Conservation (phyloP, 2,113 vertebrate species). For the Ameiurus melas region DNA sequence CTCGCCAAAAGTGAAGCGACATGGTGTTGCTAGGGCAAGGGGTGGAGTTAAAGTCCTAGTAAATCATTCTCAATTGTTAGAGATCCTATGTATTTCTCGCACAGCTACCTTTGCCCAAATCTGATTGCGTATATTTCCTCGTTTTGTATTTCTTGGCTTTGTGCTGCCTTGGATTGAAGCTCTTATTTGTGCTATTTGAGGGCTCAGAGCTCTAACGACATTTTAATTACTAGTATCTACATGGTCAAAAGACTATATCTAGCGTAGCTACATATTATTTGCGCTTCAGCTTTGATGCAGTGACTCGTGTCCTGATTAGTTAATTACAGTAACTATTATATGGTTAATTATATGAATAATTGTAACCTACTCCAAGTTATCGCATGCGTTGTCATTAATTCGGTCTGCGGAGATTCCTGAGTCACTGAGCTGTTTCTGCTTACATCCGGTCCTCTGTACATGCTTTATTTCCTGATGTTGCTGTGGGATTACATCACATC, state of each 20-base stretch:
- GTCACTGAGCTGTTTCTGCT: neutral
- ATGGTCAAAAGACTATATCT: neutral
- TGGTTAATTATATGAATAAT: constrained; percentile 14
- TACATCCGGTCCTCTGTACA: neutral
- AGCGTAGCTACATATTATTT: neutral
- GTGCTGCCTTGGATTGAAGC: neutral
- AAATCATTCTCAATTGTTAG: neutral
- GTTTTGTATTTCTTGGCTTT: neutral
- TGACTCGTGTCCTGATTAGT: constrained; percentile 6
- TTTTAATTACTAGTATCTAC: constrained; percentile 1
- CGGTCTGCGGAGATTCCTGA: neutral
- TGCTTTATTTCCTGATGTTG: neutral
- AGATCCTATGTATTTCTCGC: neutral
- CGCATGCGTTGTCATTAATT: neutral
- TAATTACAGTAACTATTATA: constrained; percentile 24
- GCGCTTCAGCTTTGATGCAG: neutral
- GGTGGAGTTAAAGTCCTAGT: neutral
- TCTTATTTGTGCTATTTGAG: neutral
- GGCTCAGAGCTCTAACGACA: neutral
- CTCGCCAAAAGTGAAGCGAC: neutral
- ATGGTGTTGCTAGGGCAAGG: neutral
- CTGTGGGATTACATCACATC: neutral
- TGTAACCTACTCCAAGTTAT: neutral
- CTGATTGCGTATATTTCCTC: neutral
- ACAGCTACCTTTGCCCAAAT: neutral